Percentiles rank a stretch among this genome's conserved stretches.
Conservation (phyloP, 2,797 vertebrate genomes). For the Enteromius argenteus region DNA sequence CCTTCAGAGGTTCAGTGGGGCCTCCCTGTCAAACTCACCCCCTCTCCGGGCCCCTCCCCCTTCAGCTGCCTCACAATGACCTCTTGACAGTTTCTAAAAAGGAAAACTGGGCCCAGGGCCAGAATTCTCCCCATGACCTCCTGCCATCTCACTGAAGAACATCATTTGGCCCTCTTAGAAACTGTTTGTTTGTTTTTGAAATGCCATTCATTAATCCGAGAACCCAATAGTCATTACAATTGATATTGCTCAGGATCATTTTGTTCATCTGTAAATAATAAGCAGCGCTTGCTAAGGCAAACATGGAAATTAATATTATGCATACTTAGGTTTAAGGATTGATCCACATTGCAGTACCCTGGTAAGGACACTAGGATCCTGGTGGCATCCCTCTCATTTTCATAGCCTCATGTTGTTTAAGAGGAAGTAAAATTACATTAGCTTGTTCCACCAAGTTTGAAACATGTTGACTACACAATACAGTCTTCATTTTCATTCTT, state of each 20-base stretch:
- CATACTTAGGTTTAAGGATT: not conserved
- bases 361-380: not conserved
- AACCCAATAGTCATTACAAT: slow-evolving; percentile 11
- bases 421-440: not conserved
- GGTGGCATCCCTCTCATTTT: not conserved
- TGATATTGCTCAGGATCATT: not conserved
- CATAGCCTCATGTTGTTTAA: not conserved
- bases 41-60: slow-evolving; percentile 34
- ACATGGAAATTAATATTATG: not conserved
- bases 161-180: slow-evolving; percentile 53
- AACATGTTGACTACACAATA: not conserved
- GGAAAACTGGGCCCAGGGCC: slow-evolving; percentile 53
- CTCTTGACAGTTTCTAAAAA: slow-evolving; percentile 59
- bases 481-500: not conserved
- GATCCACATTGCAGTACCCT: not conserved
- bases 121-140: slow-evolving; percentile 56
- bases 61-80: slow-evolving; percentile 54
- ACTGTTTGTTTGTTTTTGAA: slow-evolving; percentile 39
- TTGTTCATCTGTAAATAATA: slow-evolving; percentile 32
- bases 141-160: slow-evolving; percentile 46
- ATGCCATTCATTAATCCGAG: slow-evolving; percentile 22
- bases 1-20: slow-evolving; percentile 36
- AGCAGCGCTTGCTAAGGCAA: not conserved
- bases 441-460: not conserved
- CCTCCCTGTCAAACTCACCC: slow-evolving; percentile 46